Evolutionary conservation across 2,888 invertebrate species (phyloP).

Genomic region (Azorinus chamasolen): DNA sequence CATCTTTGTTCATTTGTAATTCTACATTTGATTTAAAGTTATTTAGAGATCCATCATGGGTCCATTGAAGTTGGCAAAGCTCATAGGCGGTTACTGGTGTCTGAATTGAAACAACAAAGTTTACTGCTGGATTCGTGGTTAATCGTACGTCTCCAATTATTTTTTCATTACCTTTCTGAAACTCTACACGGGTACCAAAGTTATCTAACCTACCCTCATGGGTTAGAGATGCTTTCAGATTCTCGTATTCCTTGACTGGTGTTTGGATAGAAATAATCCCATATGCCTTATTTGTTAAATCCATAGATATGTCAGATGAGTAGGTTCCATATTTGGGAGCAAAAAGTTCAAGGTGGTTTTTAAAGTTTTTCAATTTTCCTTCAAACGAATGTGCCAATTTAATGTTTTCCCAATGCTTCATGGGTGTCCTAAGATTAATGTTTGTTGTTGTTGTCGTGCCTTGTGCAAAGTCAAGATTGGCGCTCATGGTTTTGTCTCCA

Average conservation of each 20-base stretch:
- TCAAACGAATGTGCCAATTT: conserved; percentile 35
- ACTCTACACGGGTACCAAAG: conserved; percentile 30
- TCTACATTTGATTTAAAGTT: conserved; percentile 45
- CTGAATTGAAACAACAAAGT: conserved; percentile 17
- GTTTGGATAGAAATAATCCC: conserved; percentile 23
- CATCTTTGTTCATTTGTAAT: conserved; percentile 46
- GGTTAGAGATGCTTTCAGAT: conserved; percentile 32
- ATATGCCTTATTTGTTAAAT: conserved; percentile 8
- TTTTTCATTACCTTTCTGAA: conserved; percentile 17
- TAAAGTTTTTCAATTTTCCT: conserved; percentile 24
- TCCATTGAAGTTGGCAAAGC: conserved; percentile 21
- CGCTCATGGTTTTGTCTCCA: conserved; percentile 10
- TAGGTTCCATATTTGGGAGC: conserved; percentile 19
- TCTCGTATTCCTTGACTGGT: conserved; percentile 39
- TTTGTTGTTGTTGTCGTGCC: conserved; percentile 24
- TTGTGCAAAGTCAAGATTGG: conserved; percentile 20
- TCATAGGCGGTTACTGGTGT: conserved; percentile 39
- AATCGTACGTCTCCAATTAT: conserved; percentile 31
- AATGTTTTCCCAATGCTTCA: conserved; percentile 11
- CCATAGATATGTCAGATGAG: conserved; percentile 11
- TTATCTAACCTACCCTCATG: conserved; percentile 30
- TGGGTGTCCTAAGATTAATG: conserved; percentile 36
- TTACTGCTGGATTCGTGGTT: conserved; percentile 14
- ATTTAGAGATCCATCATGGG: conserved; percentile 33
- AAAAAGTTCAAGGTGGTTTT: conserved; percentile 33